Base-by-base conservation (phyloP, 1,140 invertebrate genomes). In the Drosophila punjabiensis region DNA sequence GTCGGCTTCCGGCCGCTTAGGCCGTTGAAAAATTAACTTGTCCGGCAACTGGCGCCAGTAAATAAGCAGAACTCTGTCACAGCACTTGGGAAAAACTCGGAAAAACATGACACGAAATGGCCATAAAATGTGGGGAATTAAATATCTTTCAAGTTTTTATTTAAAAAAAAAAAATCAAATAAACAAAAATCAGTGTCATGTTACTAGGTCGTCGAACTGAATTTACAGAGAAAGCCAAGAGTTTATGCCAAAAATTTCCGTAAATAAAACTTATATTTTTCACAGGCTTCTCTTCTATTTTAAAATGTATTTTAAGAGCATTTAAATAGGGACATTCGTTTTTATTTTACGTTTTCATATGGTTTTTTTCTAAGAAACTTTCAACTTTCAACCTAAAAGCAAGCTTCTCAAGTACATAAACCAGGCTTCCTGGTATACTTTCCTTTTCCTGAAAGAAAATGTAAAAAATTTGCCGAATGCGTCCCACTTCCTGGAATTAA, bases 11-110 rank as follows among this genome's bases (percentile, higher is more conserved):
- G 81, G 53, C 58, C 86, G 86, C 70, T 89, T 89, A 89, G 81
- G 82, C 86, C 74, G 65, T 86, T 90, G 86, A 90, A 86, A 90
- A 91, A 90, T 90, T 77, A 82, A 86, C 86, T 90, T 90, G 82
- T 71, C 76, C 75, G 60, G 58, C 76, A 69, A 80, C 76, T 90
- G 86, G 82, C 86, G 86, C 86, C 86, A 90, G 71, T 60, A 64
- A 79, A 64, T 79, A 62, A 59, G 76, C 58, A 43, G n/a, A 58
- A 33, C 47, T 43, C 24, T 28, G 48, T n/a, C 16, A 39, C 30
- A 55, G 53, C 70, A 71, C 68, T 69, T 13, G 56, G 24, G 33
- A 45, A 70, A 64, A 69, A 58, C 68, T 69, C 24, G 65, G n/a
- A 67, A 66, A 70, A 64, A 52, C n/a, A 50, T 32, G 14, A 33